These are phyloP conservation scores for Caenorhabditis elegans DNA, from an alignment of 1,140 invertebrate species.

Conservation along the genomic window DNA sequence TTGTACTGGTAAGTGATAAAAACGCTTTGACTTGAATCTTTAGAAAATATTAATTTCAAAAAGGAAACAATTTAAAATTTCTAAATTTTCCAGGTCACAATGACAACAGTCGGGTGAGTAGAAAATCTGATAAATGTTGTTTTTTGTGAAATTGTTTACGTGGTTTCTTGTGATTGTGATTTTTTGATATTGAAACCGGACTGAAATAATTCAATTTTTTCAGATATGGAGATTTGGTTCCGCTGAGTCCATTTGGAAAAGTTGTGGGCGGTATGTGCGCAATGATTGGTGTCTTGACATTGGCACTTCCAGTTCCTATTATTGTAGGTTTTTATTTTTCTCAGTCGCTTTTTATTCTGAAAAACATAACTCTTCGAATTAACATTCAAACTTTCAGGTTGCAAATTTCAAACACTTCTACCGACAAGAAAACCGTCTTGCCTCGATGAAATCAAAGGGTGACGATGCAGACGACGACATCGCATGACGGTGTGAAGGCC, in stretches of 20 bases:
- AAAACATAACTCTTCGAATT: too few relatives aligned
- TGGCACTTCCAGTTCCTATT: constrained; percentile 87
- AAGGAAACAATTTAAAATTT: not conserved
- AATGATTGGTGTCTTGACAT: constrained; percentile 83
- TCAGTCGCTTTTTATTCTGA: too few relatives aligned
- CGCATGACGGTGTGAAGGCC: constrained; percentile 27
- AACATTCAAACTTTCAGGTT: too few relatives aligned
- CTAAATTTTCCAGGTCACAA: constrained; percentile 54
- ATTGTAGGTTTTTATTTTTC: constrained; percentile 80
- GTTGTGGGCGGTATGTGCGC: constrained; percentile 84
- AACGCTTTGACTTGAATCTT: too few relatives aligned
- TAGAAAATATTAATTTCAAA: too few relatives aligned
- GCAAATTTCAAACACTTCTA: constrained; percentile 67
- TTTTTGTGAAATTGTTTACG: not conserved
- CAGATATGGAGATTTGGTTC: constrained; percentile 69
- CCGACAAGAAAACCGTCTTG: constrained; percentile 63
- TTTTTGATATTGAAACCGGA: too few relatives aligned
- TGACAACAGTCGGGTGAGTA: constrained; percentile 60
- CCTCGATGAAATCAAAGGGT: constrained; percentile 52
- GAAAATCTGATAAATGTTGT: not conserved
- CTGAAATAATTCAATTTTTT: constrained; percentile 23
- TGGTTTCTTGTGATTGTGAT: not conserved
- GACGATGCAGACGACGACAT: constrained; percentile 37
- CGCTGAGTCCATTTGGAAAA: constrained; percentile 80
- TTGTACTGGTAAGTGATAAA: constrained; percentile 85